Percentiles rank a stretch among this genome's conserved stretches.
Evolutionary conservation across 2,797 vertebrate species (phyloP).

Genomic region (Tenualosa thibaudeaui): DNA sequence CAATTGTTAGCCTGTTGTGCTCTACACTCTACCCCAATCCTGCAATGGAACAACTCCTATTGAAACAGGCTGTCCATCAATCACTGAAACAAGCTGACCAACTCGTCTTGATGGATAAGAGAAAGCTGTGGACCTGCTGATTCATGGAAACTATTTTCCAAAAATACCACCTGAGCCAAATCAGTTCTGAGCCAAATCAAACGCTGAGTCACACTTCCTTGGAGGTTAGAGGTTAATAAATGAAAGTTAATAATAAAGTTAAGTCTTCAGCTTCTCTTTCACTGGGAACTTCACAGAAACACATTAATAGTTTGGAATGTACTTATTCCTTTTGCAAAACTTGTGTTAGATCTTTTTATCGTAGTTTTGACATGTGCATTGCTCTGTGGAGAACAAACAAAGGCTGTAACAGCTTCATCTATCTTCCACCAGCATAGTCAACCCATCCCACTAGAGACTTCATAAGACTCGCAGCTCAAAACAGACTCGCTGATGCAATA

Average conservation of each 20-base stretch:
- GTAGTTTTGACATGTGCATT: neutral
- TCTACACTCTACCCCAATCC: neutral
- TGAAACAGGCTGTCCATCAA: neutral
- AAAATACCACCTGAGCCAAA: neutral
- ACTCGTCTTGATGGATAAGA: neutral
- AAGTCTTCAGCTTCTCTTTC: neutral
- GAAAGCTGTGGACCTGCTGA: neutral
- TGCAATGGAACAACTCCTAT: neutral
- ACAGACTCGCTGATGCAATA: conserved; percentile 14
- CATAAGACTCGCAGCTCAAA: neutral
- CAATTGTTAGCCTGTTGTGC: neutral
- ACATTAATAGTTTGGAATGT: neutral
- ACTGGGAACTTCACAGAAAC: neutral
- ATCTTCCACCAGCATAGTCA: neutral
- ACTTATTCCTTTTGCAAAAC: neutral
- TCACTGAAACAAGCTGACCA: neutral
- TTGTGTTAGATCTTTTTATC: neutral
- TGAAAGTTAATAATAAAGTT: neutral
- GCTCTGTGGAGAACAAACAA: neutral
- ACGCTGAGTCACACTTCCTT: neutral
- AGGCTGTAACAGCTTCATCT: neutral
- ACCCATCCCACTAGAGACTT: neutral
- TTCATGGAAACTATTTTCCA: neutral
- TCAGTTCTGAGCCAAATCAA: neutral
- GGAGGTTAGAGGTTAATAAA: too few species aligned